Evolutionary conservation across 2,888 invertebrate genomes (phyloP), one percentile per base, ranked within the genome.

Genomic region (Drosophila putrida): DNA sequence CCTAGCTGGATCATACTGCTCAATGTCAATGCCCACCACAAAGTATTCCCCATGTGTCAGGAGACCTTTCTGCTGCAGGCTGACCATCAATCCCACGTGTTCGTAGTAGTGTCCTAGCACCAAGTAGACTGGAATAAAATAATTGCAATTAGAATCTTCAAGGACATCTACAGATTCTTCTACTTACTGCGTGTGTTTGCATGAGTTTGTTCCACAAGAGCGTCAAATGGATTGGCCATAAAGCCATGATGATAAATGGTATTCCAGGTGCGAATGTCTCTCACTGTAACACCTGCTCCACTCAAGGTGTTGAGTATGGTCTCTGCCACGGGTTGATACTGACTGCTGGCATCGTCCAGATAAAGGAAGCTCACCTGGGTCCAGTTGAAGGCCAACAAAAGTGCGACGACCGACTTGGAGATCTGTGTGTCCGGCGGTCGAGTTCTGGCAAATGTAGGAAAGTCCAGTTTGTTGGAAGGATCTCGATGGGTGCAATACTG

Each of bases 401-500:
- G 95, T 5, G 98, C 96, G 62, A 97, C 96, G 6, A 98, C 97
- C 2, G 98, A 97, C 92, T 97, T 97, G 6, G 98, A 97, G 78
- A 98, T 98, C 93, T 98, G 98, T 58, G 97, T 97, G 92, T 97
- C 98, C 0, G 98, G 98, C 0, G 98, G 98, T 44, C 97, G 94
- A 0, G 98, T 98, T 77, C 98, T 94, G 0, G 97, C 97, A 92
- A 98, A 98, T 11, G 98, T 98, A 8, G 97, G 96, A 92, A 97
- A 98, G 89, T 96, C 95, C 20, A 93, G 93, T 92, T 98, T 98
- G 93, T 98, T 96, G 28, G 98, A 98, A 59, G 97, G 97, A 82
- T 97, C 96, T 67, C 96, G 96, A 92, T 97, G 96, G 2, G 97
- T 96, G 93, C 98, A 98, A 92, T 96, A 98, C 98, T 98, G 94